phyloP scores from a whole-genome alignment of 2,113 vertebrate species.

The Pollimyrus isidori region DNA sequence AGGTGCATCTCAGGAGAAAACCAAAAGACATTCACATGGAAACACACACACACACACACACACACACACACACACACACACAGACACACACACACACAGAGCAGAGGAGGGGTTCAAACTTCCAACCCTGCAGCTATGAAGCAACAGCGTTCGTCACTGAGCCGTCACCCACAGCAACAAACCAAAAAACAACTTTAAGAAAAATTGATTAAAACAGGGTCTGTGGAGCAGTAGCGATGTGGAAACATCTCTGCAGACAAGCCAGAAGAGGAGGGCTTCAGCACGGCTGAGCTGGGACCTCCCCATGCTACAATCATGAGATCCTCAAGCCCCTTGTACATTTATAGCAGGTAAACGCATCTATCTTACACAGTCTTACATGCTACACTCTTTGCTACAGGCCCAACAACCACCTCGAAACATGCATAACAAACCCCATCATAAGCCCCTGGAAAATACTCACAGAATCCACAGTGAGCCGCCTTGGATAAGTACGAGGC shows the following conservation, averaged over 20 bases:
- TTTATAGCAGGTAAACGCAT: constrained; percentile 9
- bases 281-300: not conserved
- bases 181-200: not conserved
- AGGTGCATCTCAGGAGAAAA: not conserved
- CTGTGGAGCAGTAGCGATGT: not conserved
- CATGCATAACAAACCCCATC: not conserved
- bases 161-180: not conserved
- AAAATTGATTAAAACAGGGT: not conserved
- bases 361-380: constrained; percentile 20
- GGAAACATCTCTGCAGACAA: not conserved
- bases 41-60: no score
- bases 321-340: constrained; percentile 21
- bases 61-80: no score
- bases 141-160: not conserved
- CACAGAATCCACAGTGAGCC: not conserved
- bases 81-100: no score
- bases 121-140: not conserved
- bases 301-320: not conserved
- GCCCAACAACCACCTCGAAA: constrained; percentile 12
- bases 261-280: not conserved
- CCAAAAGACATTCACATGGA: not conserved
- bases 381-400: constrained; percentile 14
- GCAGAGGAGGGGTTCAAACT: not conserved
- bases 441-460: no score
- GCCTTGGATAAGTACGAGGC: not conserved